Evolutionary conservation across 1,140 invertebrate species (phyloP), one percentile per base, ranked within the genome.

Genomic region (Ditylenchus dipsaci): DNA sequence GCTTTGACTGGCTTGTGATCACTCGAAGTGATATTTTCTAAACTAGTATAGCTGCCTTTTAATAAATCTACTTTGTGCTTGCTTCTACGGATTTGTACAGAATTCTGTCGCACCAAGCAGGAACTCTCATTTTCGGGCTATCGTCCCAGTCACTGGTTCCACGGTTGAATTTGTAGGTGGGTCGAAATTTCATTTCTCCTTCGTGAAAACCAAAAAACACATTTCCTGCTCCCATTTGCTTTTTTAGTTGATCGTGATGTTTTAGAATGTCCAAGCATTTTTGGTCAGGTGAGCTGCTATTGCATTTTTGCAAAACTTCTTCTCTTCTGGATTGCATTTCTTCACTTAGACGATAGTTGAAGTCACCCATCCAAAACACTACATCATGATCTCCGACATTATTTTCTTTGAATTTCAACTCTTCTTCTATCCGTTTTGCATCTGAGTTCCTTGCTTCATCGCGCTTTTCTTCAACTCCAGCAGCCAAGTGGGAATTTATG

Each of bases 41-140:
- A 91, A 82, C 91, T 93, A 81, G 89, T 87, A 80, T 97, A 98
- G 8, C 86, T 86, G 23, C 89, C 76, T 81, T 92, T 91, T 68
- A 86, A 85, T 38, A 96, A 90, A 21, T 81, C 42, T 15, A 67
- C 59, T 19, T 59, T 57, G n/a, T 21, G 65, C 67, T 74, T 8
- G 85, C 85, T 72, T 88, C 3, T 38, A 5, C 86, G 7, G 91
- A n/a, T 91, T 84, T 89, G 89, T 91, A 97, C 71, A 98, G 87
- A 74, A 98, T 89, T 72, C 95, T 87, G 85, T 99, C 96, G 86
- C 93, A 97, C 95, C 95, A 99, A 8, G 96, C 95, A 9, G 95
- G 95, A 1, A 91, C 89, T 77, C 95, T 87, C 67, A 89, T 89
- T 84, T 97, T 97, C 82, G 97, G 95, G 87, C 93, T 95, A 38